These are phyloP conservation scores for Lathamus discolor DNA, from an alignment of 2,113 vertebrate genomes.

Conservation along the genomic window DNA sequence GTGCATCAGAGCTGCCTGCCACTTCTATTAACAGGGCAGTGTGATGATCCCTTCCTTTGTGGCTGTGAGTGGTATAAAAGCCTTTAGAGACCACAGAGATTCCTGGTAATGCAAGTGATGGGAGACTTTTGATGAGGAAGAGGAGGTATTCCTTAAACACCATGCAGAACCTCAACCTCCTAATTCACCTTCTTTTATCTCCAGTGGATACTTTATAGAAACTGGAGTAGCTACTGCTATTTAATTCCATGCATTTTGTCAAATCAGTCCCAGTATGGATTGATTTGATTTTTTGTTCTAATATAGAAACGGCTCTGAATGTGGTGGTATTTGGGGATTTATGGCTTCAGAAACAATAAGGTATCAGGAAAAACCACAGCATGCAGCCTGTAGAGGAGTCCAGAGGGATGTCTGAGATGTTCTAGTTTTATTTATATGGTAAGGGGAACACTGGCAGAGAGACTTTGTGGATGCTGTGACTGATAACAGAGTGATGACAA, in stretches of 20 bases:
- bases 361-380: not conserved
- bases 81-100: not conserved
- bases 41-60: not conserved
- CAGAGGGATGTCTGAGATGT: not conserved
- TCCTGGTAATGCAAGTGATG: not conserved
- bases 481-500: rapidly evolving
- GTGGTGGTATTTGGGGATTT: not conserved
- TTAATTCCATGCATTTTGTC: not conserved
- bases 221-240: not conserved
- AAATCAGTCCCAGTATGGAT: not conserved
- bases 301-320: not conserved
- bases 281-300: not conserved
- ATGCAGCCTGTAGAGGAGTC: not conserved
- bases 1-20: not conserved
- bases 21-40: rapidly evolving
- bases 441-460: not conserved
- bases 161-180: not conserved
- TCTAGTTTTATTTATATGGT: not conserved
- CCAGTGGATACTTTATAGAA: not conserved
- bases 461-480: not conserved
- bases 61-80: rapidly evolving
- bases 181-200: not conserved
- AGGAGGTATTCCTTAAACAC: not conserved
- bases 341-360: not conserved
- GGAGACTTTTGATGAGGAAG: not conserved